phyloP scores from a whole-genome alignment of 2,113 vertebrate genomes.

The Rhinolophus sinicus region DNA sequence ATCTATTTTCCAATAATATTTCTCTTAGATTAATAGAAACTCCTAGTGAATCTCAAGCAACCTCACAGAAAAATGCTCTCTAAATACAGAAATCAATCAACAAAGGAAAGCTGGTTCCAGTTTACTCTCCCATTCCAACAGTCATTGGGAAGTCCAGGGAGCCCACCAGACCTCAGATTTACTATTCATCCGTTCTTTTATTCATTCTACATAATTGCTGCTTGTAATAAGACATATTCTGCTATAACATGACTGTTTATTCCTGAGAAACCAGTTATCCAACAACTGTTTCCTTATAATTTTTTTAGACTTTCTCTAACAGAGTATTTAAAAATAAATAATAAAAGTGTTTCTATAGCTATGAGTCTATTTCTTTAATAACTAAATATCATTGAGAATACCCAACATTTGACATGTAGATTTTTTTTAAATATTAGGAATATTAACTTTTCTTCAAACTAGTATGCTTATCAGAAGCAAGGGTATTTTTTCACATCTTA shows the following conservation, averaged over 20 bases:
- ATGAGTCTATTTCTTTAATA: neutral
- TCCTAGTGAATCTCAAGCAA: neutral
- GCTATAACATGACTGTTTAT: neutral
- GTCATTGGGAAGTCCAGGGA: neutral
- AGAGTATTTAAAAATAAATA: neutral
- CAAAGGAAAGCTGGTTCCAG: rapidly evolving
- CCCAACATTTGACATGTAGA: neutral
- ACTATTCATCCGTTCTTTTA: neutral
- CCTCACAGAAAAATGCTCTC: neutral
- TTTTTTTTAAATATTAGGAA: neutral
- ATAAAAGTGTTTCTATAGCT: neutral
- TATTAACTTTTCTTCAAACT: neutral
- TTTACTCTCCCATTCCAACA: neutral
- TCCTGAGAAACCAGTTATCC: neutral
- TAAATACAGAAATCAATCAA: neutral
- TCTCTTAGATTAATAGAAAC: neutral
- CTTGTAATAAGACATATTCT: neutral
- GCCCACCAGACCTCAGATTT: neutral
- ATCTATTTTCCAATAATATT: neutral
- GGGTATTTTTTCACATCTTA: neutral
- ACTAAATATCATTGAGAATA: neutral
- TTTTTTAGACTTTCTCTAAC: neutral
- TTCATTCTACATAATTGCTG: neutral
- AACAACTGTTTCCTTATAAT: neutral
- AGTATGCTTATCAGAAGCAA: neutral